phyloP scores from a whole-genome alignment of 1,140 invertebrate genomes.

The Nixonia krombeini region DNA sequence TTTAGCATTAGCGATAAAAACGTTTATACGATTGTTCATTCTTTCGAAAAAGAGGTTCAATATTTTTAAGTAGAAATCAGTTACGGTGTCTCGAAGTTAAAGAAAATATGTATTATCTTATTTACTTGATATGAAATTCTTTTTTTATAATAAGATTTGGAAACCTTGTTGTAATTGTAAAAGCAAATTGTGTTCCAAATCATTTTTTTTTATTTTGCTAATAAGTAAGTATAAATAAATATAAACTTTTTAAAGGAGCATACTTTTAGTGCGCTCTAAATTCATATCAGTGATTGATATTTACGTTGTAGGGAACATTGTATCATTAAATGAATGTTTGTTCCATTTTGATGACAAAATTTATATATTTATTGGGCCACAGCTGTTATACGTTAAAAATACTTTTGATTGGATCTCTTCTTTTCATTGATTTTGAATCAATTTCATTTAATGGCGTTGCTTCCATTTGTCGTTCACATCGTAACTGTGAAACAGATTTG shows the following conservation, averaged over 20 bases:
- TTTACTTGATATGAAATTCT: neutral
- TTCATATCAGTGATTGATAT: neutral
- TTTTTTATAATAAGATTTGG: too few species aligned
- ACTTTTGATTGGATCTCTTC: conserved; percentile 9
- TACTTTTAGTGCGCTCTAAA: neutral
- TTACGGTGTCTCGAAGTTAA: neutral
- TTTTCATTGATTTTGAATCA: neutral
- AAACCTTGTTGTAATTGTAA: too few species aligned
- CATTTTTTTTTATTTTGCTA: too few species aligned
- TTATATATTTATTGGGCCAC: too few species aligned
- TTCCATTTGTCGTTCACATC: neutral
- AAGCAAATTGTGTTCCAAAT: too few species aligned
- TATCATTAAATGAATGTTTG: neutral
- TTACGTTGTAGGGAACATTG: neutral
- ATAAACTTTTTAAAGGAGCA: neutral
- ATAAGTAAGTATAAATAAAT: too few species aligned
- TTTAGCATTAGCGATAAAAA: conserved; percentile 26
- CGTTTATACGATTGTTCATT: conserved; percentile 9
- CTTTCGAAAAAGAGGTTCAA: neutral
- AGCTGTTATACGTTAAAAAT: too few species aligned
- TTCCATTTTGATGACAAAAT: neutral
- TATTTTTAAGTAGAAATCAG: conserved; percentile 1
- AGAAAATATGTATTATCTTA: neutral
- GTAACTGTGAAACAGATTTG: conserved; percentile 2
- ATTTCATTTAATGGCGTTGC: neutral